These are phyloP conservation scores for Eulacestoma nigropectus DNA, from an alignment of 2,113 vertebrate species.

Conservation along the genomic window DNA sequence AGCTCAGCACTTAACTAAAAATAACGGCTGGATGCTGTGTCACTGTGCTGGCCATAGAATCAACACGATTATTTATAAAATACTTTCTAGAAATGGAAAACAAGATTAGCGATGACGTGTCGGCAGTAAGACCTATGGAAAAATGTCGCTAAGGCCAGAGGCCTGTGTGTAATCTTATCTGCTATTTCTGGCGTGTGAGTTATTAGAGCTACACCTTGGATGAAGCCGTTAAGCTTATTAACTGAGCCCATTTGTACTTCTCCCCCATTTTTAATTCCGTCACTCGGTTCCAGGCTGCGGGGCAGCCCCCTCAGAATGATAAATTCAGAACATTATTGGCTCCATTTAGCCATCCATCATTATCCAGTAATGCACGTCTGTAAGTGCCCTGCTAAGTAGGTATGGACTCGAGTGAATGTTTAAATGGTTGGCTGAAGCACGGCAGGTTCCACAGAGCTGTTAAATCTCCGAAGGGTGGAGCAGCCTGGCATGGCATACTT, in stretches of 20 bases:
- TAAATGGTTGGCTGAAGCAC: neutral
- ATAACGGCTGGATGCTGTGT: slow-evolving; percentile 27
- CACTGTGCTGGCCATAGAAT: slow-evolving; percentile 42
- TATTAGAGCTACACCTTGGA: slow-evolving; percentile 61
- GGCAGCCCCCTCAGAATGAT: slow-evolving; percentile 3
- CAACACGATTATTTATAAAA: slow-evolving; percentile 67
- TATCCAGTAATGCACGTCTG: neutral
- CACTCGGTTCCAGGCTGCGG: slow-evolving; percentile 7
- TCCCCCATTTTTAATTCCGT: slow-evolving; percentile 54
- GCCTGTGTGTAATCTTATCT: slow-evolving; percentile 49
- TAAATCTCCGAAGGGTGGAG: neutral
- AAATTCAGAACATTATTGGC: slow-evolving; percentile 24
- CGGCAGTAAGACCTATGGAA: slow-evolving; percentile 42
- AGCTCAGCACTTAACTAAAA: slow-evolving; percentile 49
- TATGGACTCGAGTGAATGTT: neutral
- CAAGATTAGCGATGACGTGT: slow-evolving; percentile 57
- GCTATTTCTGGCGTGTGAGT: slow-evolving; percentile 62
- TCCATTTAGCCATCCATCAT: slow-evolving; percentile 30
- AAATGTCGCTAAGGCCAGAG: slow-evolving; percentile 47
- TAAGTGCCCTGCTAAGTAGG: neutral
- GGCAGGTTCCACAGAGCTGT: neutral
- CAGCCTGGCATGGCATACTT: neutral
- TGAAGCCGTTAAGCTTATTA: slow-evolving; percentile 55
- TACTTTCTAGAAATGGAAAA: slow-evolving; percentile 63
- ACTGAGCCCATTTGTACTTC: slow-evolving; percentile 44